Base-by-base conservation (phyloP, 2,797 vertebrate genomes). In the Anguilla marmorata region DNA sequence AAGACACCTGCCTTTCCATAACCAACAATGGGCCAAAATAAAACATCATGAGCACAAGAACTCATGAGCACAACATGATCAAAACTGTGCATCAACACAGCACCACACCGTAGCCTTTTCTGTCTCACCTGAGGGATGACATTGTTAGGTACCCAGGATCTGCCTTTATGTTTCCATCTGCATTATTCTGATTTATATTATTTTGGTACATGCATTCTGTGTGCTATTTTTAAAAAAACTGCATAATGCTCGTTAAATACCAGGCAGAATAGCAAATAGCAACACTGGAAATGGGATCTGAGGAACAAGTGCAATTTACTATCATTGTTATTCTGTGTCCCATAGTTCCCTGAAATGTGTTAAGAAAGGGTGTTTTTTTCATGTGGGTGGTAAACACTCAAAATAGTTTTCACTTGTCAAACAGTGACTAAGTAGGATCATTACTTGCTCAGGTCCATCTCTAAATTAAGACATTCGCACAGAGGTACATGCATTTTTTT, bases 221-320 rank as follows among this genome's bases (percentile, higher is more conserved):
- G 82, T n/a, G 82, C 82, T 56, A 84, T 84, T 52, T 84, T 85
- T 85, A 56, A 85, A 56, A 56, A 30, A 85, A 56, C 24, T 30
- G 83, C 50, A 54, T 85, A 52, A 85, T 85, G 16, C 16, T 56
- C 85, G 69, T 86, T 37, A 24, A 63, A 86, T 37, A 41, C 12
- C 58, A 86, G 58, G 33, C 72, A 76, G 72, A 12, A 76, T 6
- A 41, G 72, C 11, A 37, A 37, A 33, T 86, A 24, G 30, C 41
- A 48, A 66, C 85, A 85, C 85, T 6, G 83, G 52, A 54, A 27
- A 56, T 84, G 83, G 52, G 83, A 85, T 19, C 48, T 54, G 9
- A 85, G 83, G 56, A 54, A 85, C 50, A 85, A 58, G 33, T 85
- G 83, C 52, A 52, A 52, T 85, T 56, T 85, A 56, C 12, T 58